Percentiles rank a stretch among this genome's conserved stretches.
phyloP scores from a whole-genome alignment of 2,113 vertebrate species.

The Lepisosteus osseus region DNA sequence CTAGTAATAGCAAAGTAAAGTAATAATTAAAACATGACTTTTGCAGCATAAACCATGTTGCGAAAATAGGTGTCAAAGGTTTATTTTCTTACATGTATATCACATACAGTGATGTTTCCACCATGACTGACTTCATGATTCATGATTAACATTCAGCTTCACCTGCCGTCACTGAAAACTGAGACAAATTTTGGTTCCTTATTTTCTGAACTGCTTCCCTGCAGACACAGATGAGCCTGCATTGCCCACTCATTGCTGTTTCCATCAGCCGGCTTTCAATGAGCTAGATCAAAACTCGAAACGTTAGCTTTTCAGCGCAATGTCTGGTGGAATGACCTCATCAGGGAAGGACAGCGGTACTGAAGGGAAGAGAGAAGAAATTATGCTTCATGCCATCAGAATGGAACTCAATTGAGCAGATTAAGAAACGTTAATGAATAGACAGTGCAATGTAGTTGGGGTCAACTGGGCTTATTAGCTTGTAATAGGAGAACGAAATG shows the following conservation, averaged over 20 bases:
- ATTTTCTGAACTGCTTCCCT: slow-evolving; percentile 32
- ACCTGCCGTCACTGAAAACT: slow-evolving; percentile 33
- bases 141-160: slow-evolving; percentile 22
- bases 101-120: too few relatives aligned
- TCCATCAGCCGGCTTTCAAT: background rate
- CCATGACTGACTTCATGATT: too few relatives aligned
- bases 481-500: too few relatives aligned
- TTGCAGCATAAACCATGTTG: too few relatives aligned
- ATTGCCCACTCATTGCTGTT: slow-evolving; percentile 15
- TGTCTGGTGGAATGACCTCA: slow-evolving; percentile 48
- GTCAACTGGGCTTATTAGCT: too few relatives aligned
- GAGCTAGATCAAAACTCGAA: slow-evolving; percentile 41
- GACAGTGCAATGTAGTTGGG: too few relatives aligned
- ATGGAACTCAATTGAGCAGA: slow-evolving; percentile 5
- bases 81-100: too few relatives aligned
- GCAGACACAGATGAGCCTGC: slow-evolving; percentile 41
- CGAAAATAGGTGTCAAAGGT: too few relatives aligned
- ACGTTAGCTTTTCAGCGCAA: slow-evolving; percentile 34
- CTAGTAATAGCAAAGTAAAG: too few relatives aligned
- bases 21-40: too few relatives aligned
- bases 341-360: too few relatives aligned
- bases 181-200: slow-evolving; percentile 37
- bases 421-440: too few relatives aligned
- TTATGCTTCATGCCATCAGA: background rate
- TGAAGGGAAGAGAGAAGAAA: background rate